Conservation (phyloP, 1,140 invertebrate species). For the Caenorhabditis briggsae region DNA sequence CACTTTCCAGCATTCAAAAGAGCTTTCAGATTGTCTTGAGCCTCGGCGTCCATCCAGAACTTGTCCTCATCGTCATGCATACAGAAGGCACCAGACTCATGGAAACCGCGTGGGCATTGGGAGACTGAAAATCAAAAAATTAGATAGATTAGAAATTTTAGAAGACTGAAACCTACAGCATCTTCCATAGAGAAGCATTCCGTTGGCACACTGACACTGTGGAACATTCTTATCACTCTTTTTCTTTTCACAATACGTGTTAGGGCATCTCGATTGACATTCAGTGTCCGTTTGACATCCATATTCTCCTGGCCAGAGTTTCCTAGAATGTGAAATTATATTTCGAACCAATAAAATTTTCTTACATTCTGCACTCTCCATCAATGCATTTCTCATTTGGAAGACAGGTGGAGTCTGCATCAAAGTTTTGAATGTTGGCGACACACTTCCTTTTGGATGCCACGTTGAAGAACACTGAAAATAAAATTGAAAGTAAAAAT, state of each 20-base stretch:
- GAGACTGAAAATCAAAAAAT: slow-evolving; percentile 72
- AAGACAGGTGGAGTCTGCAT: slow-evolving; percentile 73
- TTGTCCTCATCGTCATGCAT: slow-evolving; percentile 74
- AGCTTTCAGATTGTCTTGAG: slow-evolving; percentile 71
- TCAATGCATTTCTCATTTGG: slow-evolving; percentile 75
- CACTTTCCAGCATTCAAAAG: slow-evolving; percentile 72
- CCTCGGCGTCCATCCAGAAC: slow-evolving; percentile 71
- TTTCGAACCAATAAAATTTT: slow-evolving; percentile 16
- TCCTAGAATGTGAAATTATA: slow-evolving; percentile 63
- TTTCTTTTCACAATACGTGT: slow-evolving; percentile 74
- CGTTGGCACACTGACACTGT: slow-evolving; percentile 73
- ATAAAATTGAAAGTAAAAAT: background rate
- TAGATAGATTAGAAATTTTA: slow-evolving; percentile 38
- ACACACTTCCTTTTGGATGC: slow-evolving; percentile 68
- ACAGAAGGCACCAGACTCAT: slow-evolving; percentile 73
- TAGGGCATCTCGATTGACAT: slow-evolving; percentile 70
- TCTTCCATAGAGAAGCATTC: slow-evolving; percentile 73
- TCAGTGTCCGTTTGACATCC: slow-evolving; percentile 69
- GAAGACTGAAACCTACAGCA: slow-evolving; percentile 69
- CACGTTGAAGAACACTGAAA: slow-evolving; percentile 75
- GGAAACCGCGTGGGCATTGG: slow-evolving; percentile 71
- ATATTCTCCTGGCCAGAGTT: slow-evolving; percentile 75
- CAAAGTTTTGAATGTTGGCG: slow-evolving; percentile 62
- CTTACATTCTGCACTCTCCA: slow-evolving; percentile 72
- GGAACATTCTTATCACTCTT: slow-evolving; percentile 70